A percentile compares a stretch with the other conserved stretches of the same genome.
These are phyloP conservation scores for Python bivittatus DNA, from an alignment of 2,113 vertebrate species.

Conservation along the genomic window DNA sequence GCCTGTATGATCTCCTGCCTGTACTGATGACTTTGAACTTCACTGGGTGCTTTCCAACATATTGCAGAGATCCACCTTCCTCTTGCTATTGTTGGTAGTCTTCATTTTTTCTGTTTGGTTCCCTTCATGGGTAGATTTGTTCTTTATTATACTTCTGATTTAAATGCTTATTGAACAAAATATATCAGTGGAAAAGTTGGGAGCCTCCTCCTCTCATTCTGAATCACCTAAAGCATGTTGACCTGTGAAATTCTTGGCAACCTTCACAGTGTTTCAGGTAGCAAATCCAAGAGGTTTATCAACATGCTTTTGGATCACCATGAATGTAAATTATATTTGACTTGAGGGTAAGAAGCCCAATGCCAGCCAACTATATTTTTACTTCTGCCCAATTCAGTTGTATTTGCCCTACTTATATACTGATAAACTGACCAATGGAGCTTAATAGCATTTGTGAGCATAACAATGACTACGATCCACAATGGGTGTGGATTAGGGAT, in stretches of 20 bases:
- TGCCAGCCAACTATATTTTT: background rate
- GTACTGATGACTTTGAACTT: background rate
- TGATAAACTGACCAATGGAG: background rate
- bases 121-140: background rate
- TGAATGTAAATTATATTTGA: background rate
- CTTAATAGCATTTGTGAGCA: background rate
- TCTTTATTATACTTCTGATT: background rate
- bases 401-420: background rate
- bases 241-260: background rate
- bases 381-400: background rate
- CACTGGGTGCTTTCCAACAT: background rate
- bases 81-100: background rate
- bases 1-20: background rate
- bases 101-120: background rate
- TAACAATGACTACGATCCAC: background rate
- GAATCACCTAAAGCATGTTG: background rate
- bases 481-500: background rate
- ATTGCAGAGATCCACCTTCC: background rate
- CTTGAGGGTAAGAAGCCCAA: background rate
- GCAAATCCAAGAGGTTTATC: background rate
- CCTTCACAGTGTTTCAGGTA: background rate
- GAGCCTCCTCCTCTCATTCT: background rate
- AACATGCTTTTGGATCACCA: background rate
- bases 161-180: background rate
- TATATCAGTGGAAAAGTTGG: background rate